Evolutionary conservation across 2,797 vertebrate genomes (phyloP), one percentile per base, ranked within the genome.

Genomic region (Sebastes oblongus): DNA sequence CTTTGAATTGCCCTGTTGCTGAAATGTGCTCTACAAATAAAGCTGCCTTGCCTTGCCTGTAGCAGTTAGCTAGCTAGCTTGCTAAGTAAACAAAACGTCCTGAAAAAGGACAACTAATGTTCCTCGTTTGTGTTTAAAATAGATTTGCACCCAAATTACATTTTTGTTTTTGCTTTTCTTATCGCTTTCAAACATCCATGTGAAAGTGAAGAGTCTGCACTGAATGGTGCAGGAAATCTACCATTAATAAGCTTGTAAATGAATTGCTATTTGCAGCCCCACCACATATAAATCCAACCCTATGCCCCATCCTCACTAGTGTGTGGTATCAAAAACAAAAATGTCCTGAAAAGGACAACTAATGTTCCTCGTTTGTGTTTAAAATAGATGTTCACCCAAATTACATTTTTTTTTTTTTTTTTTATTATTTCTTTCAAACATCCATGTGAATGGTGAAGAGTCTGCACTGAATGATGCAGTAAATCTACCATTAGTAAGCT

Each of bases 81-180:
- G 29, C 30, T 69, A 66, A 84, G 86, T 88, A 87, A 92, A 92
- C 88, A 39, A 88, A 83, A 14, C 54, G 42, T 32, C 42, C 1
- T 0, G 9, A 32, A 30, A 62, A 16, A 2, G 91, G 3, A 18
- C 5, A 18, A n/a, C 16, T 76, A 14, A 0, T 36, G 25, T 56
- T 75, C 4, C 0, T 11, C 10, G 1, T 10, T 6, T 24, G 24
- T 24, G 24, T 24, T 24, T 24, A 24, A 24, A 24, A 24, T 24
- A 24, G 24, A 24, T 24, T 24, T 6, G 22, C 14, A n/a, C 3
- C 4, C 10, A 30, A 6, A 22, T 39, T 24, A 39, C 36, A 39
- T 4, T 12, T 18, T 39, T 32, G 4, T 2, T 36, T 36, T 36
- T 36, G 34, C 34, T 8, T 12, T 64, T 52, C 4, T 6, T n/a